Percentiles rank a stretch among this genome's conserved stretches.
Evolutionary conservation across 2,797 vertebrate species (phyloP).

Genomic region (Leuciscus waleckii): DNA sequence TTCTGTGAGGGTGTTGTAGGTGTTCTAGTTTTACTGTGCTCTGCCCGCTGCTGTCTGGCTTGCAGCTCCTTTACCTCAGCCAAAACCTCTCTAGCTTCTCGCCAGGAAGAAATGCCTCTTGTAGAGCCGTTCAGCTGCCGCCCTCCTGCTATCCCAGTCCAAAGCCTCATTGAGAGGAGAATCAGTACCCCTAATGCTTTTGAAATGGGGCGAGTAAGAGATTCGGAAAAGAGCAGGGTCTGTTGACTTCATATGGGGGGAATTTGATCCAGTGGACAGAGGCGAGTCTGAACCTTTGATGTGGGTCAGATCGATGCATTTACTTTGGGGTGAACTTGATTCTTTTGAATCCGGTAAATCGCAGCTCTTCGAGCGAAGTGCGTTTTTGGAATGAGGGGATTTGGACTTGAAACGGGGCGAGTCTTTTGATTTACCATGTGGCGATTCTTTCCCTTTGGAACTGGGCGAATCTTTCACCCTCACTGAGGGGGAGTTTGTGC

Average conservation of each 20-base stretch:
- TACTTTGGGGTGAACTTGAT: conserved; percentile 55
- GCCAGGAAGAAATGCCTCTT: conserved; percentile 93
- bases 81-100: conserved; percentile 90
- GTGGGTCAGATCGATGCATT: conserved; percentile 55
- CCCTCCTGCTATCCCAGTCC: conserved; percentile 80
- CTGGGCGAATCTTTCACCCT: conserved; percentile 65
- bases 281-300: conserved; percentile 57
- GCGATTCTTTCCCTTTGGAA: conserved; percentile 65
- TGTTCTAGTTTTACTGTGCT: conserved; percentile 34
- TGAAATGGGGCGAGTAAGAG: conserved; percentile 51
- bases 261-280: conserved; percentile 48
- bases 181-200: conserved; percentile 69
- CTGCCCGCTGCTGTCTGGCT: conserved; percentile 55
- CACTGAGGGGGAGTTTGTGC: conserved; percentile 71
- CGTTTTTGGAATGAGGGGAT: conserved; percentile 68
- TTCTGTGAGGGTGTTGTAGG: conserved; percentile 24
- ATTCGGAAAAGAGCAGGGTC: conserved; percentile 51
- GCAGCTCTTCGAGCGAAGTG: conserved; percentile 62
- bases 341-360: conserved; percentile 67
- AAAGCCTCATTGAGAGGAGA: conserved; percentile 65
- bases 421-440: conserved; percentile 59
- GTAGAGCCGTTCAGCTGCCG: conserved; percentile 88
- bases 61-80: conserved; percentile 93
- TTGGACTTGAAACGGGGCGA: conserved; percentile 75
- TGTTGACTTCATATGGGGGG: conserved; percentile 51